Base-by-base conservation (phyloP, 2,797 vertebrate species). In the Aselliscus stoliczkanus region DNA sequence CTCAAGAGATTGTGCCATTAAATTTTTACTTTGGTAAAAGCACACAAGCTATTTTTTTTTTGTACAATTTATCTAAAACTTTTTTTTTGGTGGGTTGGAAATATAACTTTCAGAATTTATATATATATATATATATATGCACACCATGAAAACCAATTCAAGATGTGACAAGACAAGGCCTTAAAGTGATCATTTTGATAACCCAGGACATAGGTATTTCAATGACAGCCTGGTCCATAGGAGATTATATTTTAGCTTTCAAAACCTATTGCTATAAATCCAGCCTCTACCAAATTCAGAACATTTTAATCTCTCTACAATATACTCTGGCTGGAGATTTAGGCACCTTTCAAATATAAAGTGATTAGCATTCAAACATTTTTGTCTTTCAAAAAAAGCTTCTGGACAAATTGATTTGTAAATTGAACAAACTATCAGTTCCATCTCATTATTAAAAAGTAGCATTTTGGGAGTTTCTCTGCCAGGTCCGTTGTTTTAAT, bases 401-500 rank as follows among this genome's bases (percentile, higher is more conserved):
- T 96, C 82, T 93, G 79, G 73, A 94, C 60, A 92, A 96, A 95
- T 83, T 73, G 44, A 93, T 87, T 88, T 86, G 58, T 90, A 93
- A 97, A 96, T 75, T 94, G 81, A 94, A 94, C 86, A 94, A 95
- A 76, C 54, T 54, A 76, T 52, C 90, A 72, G 88, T 85, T 54
- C 81, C 73, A 82, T 76, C 64, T 88, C 85, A 94, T 96, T 96
- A 95, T 85, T 94, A 81, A 96, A 96, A 77, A 65, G 93, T 1
- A 70, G 50, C 69, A 91, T 95, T 96, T 97, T 93, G 90, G 73
- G 47, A 82, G 76, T 86, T 88, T 92, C 76, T 88, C 77, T 94
- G 93, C 79, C 82, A 69, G 79, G 18, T 72, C 58, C 75, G 97
- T 97, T 93, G 69, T 97, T 96, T 96, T 95, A 85, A 88, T 80